phyloP scores from a whole-genome alignment of 2,797 vertebrate species.

The Enteromius radiatus region DNA sequence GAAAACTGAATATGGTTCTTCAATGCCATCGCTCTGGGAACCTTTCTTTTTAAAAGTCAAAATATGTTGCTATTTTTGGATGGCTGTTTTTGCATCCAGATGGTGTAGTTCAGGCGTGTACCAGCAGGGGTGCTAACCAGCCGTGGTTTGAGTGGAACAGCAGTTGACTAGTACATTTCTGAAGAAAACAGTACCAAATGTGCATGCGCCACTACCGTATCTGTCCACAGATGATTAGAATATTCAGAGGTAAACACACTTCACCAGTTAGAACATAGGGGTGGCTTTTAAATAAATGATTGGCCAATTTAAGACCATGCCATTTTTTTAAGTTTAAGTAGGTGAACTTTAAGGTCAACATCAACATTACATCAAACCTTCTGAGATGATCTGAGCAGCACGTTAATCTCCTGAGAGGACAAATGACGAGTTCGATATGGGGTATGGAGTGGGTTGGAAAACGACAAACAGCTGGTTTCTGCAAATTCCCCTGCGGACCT shows the following conservation, averaged over 20 bases:
- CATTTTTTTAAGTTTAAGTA: neutral
- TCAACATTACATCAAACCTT: slow-evolving; percentile 29
- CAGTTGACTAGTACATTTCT: neutral
- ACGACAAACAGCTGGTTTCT: neutral
- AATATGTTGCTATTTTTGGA: neutral
- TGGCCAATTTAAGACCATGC: neutral
- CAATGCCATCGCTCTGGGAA: neutral
- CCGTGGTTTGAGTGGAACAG: neutral
- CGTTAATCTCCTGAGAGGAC: slow-evolving; percentile 45
- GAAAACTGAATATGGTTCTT: neutral
- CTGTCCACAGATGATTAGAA: neutral
- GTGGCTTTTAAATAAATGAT: neutral
- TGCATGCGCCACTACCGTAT: neutral
- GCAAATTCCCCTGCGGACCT: neutral
- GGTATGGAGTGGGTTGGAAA: neutral
- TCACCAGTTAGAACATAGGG: neutral
- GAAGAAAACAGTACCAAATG: slow-evolving; percentile 6
- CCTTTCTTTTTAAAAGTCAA: neutral
- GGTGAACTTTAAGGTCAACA: slow-evolving; percentile 2
- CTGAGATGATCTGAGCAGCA: slow-evolving; percentile 41
- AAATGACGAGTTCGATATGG: neutral
- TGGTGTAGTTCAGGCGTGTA: neutral
- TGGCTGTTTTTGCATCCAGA: neutral
- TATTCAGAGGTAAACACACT: slow-evolving; percentile 2
- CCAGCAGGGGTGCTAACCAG: neutral